phyloP scores from a whole-genome alignment of 1,140 invertebrate genomes.

The Zaprionus capensis region DNA sequence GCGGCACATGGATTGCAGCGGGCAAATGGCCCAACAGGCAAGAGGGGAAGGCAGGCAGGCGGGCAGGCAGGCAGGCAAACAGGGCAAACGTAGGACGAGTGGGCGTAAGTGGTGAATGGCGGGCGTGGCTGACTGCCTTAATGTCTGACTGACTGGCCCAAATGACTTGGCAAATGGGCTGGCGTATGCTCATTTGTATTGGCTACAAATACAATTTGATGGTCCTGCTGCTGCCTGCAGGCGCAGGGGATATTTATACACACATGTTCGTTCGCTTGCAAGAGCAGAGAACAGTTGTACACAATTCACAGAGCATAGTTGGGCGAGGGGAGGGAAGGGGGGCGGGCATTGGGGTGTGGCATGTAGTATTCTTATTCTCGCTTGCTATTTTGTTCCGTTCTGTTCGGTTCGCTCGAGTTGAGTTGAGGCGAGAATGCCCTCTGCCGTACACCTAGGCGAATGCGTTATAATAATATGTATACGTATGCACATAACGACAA shows the following conservation, averaged over 20 bases:
- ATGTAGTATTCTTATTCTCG: slow-evolving; percentile 57
- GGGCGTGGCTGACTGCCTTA: slow-evolving; percentile 43
- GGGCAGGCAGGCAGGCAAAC: no score
- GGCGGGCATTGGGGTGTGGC: slow-evolving; percentile 7
- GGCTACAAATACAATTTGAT: slow-evolving; percentile 82
- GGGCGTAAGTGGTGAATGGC: slow-evolving; percentile 8
- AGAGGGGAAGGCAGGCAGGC: no score
- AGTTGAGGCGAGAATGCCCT: slow-evolving; percentile 14
- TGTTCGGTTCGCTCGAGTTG: slow-evolving; percentile 18
- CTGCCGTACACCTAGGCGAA: slow-evolving; percentile 73
- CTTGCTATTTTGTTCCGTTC: slow-evolving; percentile 15
- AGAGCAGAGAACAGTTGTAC: slow-evolving; percentile 68
- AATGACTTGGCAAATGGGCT: slow-evolving; percentile 76
- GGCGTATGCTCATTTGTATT: slow-evolving; percentile 82
- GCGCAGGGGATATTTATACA: slow-evolving; percentile 65
- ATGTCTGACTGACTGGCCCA: slow-evolving; percentile 57
- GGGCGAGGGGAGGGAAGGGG: not conserved
- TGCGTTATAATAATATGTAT: slow-evolving; percentile 82
- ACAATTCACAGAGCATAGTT: slow-evolving; percentile 26
- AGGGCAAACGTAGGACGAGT: not conserved
- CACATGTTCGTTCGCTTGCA: slow-evolving; percentile 62
- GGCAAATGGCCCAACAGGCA: not conserved
- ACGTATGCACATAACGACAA: slow-evolving; percentile 69
- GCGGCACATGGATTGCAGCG: slow-evolving; percentile 36
- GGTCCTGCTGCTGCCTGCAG: slow-evolving; percentile 58